phyloP scores from a whole-genome alignment of 2,113 vertebrate species.

The Oryctolagus cuniculus region DNA sequence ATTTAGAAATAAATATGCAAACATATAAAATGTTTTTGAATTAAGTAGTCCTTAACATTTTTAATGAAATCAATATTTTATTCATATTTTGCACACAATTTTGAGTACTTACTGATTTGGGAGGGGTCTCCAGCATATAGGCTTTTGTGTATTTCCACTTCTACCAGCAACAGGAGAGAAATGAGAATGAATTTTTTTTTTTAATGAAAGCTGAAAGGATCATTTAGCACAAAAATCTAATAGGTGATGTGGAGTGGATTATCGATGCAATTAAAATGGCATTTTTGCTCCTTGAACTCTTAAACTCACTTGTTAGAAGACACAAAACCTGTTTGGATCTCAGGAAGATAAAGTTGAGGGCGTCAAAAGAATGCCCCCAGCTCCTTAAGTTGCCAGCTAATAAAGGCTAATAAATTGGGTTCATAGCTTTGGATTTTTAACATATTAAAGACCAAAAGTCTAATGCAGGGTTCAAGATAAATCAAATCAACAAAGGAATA shows the following conservation, averaged over 20 bases:
- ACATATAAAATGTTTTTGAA: conserved; percentile 93
- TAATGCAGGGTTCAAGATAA: not conserved
- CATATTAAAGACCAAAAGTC: not conserved
- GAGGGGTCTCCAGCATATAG: conserved; percentile 76
- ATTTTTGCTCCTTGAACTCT: conserved; percentile 40
- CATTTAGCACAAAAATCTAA: conserved; percentile 56
- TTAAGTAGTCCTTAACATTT: conserved; percentile 93
- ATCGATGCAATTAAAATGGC: conserved; percentile 37
- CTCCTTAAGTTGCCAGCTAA: conserved; percentile 21
- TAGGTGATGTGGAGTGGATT: conserved; percentile 37
- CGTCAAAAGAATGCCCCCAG: not conserved
- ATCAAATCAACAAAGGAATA: conserved; percentile 31
- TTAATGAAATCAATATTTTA: conserved; percentile 94
- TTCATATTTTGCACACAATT: conserved; percentile 90
- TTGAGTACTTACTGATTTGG: conserved; percentile 87
- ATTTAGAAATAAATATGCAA: conserved; percentile 93
- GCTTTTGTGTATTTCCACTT: conserved; percentile 73
- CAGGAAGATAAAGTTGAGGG: conserved; percentile 17
- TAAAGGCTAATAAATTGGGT: not conserved
- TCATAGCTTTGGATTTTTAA: conserved; percentile 45
- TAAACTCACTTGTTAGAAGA: not conserved
- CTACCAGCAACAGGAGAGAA: conserved; percentile 72
- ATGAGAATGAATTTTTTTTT: conserved; percentile 51
- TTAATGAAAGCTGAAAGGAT: conserved; percentile 37
- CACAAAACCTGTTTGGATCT: conserved; percentile 11